These are phyloP conservation scores for Ctenochaetus hawaiiensis DNA, from an alignment of 2,797 vertebrate genomes.

Conservation along the genomic window DNA sequence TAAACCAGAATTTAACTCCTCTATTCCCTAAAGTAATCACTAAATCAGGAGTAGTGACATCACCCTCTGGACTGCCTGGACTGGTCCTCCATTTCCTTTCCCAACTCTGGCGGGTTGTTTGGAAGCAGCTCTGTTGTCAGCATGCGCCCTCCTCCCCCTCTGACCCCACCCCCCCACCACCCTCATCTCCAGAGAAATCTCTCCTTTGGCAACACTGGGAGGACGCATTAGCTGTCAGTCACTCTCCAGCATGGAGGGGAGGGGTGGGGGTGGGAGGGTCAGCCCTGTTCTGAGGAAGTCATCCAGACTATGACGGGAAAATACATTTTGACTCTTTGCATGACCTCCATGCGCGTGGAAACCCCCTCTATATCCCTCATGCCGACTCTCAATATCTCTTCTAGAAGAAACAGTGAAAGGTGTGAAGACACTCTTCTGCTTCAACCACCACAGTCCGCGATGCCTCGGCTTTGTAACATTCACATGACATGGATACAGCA, in stretches of 20 bases:
- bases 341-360: constrained; percentile 31
- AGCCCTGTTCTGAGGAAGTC: background rate
- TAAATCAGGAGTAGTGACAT: constrained; percentile 72
- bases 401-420: constrained; percentile 17
- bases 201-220: constrained; percentile 54
- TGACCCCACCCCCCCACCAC: background rate
- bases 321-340: constrained; percentile 29
- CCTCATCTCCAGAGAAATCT: constrained; percentile 25
- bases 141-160: background rate
- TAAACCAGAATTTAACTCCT: constrained; percentile 25
- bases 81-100: constrained; percentile 37
- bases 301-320: constrained; percentile 16
- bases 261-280: background rate
- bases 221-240: constrained; percentile 54
- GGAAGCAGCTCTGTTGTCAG: background rate
- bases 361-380: background rate
- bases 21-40: constrained; percentile 56
- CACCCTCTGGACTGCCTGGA: constrained; percentile 48
- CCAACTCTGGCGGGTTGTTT: background rate
- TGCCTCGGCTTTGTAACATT: constrained; percentile 68
- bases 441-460: constrained; percentile 26
- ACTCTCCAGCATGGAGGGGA: constrained; percentile 6
- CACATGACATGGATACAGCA: constrained; percentile 75
- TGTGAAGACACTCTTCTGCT: constrained; percentile 24
- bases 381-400: constrained; percentile 3